Conservation (phyloP, 2,888 invertebrate species). For the Sacculina carcini region DNA sequence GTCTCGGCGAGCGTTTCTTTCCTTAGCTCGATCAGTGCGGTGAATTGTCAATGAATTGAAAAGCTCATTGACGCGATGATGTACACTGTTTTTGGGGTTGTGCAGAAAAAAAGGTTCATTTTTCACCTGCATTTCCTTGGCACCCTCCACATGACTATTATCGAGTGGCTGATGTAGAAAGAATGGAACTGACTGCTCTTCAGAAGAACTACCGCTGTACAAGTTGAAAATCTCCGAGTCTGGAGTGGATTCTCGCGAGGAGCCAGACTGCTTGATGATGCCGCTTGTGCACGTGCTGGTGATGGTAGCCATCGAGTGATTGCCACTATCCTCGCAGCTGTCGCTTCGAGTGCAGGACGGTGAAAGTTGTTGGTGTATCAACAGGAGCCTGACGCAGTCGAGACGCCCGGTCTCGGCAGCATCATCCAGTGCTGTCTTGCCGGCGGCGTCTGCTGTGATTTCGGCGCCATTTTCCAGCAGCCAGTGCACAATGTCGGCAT, state of each 20-base stretch:
- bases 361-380: slow-evolving; percentile 31
- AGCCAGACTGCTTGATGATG: no score
- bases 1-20: slow-evolving; percentile 1
- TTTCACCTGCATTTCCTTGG: slow-evolving; percentile 10
- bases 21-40: background rate
- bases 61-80: slow-evolving; percentile 56
- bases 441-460: slow-evolving; percentile 53
- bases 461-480: slow-evolving; percentile 53
- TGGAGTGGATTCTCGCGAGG: background rate
- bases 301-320: no score
- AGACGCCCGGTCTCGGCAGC: slow-evolving; percentile 73
- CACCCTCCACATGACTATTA: slow-evolving; percentile 12
- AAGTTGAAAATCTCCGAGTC: slow-evolving; percentile 9
- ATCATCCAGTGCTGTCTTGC: slow-evolving; percentile 70
- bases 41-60: slow-evolving; percentile 28
- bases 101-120: slow-evolving; percentile 45
- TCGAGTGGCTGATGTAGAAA: slow-evolving; percentile 34
- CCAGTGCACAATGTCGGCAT: slow-evolving; percentile 39
- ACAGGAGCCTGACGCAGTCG: slow-evolving; percentile 52
- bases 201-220: slow-evolving; percentile 9
- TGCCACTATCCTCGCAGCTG: no score
- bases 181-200: slow-evolving; percentile 30
- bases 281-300: no score
- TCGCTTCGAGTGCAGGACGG: no score
- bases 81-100: slow-evolving; percentile 47